These are phyloP conservation scores for Saxidomus purpurata DNA, from an alignment of 1,140 invertebrate genomes.

Conservation along the genomic window DNA sequence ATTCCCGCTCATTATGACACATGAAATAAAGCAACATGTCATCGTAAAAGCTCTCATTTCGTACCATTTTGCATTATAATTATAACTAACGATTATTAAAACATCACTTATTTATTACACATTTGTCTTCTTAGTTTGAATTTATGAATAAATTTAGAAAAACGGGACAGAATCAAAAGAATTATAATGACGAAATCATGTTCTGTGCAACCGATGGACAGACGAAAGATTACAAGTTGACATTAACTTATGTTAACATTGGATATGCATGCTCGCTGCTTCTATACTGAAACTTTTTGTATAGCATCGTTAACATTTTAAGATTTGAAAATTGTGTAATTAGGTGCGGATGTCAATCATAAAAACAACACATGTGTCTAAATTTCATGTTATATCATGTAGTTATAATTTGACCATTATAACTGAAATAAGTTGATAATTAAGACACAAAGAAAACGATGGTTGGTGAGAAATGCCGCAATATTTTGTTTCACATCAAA, in stretches of 20 bases:
- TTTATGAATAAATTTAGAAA: slow-evolving; percentile 34
- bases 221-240: slow-evolving; percentile 11
- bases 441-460: too few species aligned
- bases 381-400: not conserved
- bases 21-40: slow-evolving; percentile 48
- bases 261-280: not conserved
- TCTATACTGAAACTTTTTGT: not conserved
- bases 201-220: slow-evolving; percentile 16
- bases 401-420: not conserved
- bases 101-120: not conserved
- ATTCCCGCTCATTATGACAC: not conserved
- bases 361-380: not conserved
- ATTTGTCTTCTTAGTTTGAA: not conserved
- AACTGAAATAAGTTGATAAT: not conserved
- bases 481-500: too few species aligned
- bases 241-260: slow-evolving; percentile 24
- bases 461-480: too few species aligned
- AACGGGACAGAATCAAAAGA: slow-evolving; percentile 12
- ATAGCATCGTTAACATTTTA: not conserved
- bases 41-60: slow-evolving; percentile 9
- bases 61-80: slow-evolving; percentile 25
- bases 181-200: slow-evolving; percentile 43
- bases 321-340: not conserved
- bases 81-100: slow-evolving; percentile 21
- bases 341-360: slow-evolving; percentile 20